Base-by-base conservation (phyloP, 2,888 invertebrate species). In the Sinodicranocentrus sp. region DNA sequence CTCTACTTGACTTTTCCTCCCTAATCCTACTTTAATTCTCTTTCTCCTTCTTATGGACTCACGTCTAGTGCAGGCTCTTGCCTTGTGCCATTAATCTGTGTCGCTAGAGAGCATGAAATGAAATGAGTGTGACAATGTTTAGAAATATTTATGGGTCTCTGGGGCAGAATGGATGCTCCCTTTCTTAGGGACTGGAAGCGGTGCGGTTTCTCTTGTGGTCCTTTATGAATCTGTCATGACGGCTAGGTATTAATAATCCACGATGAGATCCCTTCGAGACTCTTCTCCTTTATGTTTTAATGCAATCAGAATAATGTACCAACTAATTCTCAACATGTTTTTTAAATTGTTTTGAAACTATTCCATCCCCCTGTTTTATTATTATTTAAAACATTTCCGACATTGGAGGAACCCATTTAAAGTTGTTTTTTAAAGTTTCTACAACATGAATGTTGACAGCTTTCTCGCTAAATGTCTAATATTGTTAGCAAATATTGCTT, bases 91-190 rank as follows among this genome's bases (percentile, higher is more conserved):
- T 87, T 87, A 84, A 79, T 87, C 85, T 84, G 82, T 71, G 77
- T 84, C 84, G 75, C 80, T 71, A 54, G 84, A 84, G 87, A 87
- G 82, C 79, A 87, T 82, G 84, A 85, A 85, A 82, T 85, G 78
- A 82, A 87, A 84, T 84, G 84, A 82, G 84, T 84, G 86, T 87
- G 87, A 87, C 87, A 87, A 84, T 83, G 82, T 84, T 82, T 82
- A 82, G 85, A 87, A 82, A 82, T 87, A 87, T 87, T 87, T 87
- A 87, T 87, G 85, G 79, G 79, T 85, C 87, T 84, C 87, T 84
- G 82, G 87, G 76, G 87, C 83, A 83, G 44, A 61, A 71, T 83
- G 83, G 83, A 71, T 65, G 71, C 71, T 83, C 65, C 71, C 71
- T 72, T 71, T 21, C 76, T 13, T 23, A 19, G 33, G 28, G 33